Percentiles rank a stretch among this genome's conserved stretches.
Evolutionary conservation across 2,113 vertebrate genomes (phyloP).

Genomic region (Hippocampus mohnikei): DNA sequence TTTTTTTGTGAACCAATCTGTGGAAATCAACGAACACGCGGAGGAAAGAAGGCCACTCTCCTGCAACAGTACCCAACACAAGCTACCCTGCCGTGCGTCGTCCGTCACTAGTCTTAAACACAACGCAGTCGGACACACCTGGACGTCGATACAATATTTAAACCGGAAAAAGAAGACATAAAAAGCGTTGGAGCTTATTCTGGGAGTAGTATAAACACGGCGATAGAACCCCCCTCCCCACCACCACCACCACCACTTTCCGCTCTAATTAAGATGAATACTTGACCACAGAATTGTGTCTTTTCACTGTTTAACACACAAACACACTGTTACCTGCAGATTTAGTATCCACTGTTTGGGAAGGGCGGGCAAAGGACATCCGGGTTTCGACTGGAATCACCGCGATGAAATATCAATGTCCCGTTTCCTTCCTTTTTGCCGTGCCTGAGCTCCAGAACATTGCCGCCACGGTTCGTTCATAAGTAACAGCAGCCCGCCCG

Average conservation of each 20-base stretch:
- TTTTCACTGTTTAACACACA: neutral
- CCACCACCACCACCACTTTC: neutral
- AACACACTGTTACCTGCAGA: neutral
- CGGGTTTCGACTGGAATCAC: neutral
- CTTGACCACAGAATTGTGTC: neutral
- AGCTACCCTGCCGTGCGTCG: too few relatives aligned
- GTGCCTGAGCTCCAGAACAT: neutral
- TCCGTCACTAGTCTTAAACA: too few relatives aligned
- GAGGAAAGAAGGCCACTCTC: too few relatives aligned
- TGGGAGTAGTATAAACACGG: neutral
- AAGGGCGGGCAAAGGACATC: neutral
- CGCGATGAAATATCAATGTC: neutral
- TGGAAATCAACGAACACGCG: too few relatives aligned
- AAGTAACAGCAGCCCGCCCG: neutral
- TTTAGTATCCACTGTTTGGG: neutral
- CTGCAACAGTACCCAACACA: too few relatives aligned
- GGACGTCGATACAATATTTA: neutral
- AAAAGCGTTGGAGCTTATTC: neutral
- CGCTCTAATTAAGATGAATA: neutral
- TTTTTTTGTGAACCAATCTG: too few relatives aligned
- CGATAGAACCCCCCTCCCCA: neutral
- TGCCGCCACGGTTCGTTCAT: slow-evolving; percentile 9
- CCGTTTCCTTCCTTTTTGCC: neutral
- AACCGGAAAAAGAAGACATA: neutral
- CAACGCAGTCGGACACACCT: too few relatives aligned